Base-by-base conservation (phyloP, 2,113 vertebrate species). In the Sisor rabdophorus region DNA sequence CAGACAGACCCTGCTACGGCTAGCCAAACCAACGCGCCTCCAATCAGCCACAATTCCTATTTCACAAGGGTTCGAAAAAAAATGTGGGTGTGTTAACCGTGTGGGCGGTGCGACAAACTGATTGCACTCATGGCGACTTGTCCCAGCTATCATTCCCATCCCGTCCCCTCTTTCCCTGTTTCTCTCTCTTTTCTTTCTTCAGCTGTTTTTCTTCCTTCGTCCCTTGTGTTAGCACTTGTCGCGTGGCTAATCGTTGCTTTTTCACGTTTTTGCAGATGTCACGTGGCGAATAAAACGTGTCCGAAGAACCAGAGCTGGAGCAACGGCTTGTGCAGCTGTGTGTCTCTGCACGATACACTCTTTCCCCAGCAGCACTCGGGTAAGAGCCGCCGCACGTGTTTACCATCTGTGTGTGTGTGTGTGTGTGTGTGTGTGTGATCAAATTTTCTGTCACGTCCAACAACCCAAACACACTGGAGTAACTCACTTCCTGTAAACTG, bases 221-320 rank as follows among this genome's bases (percentile, higher is more conserved):
- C 13, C 65, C 19, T n/a, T 30, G 7, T 50, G 68, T 11, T 78
- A 56, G 67, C 9, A 44, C 56, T 17, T 75, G 67, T 76, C 67
- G 75, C 67, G 20, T 56, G 70, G 80, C 48, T 76, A 79, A 82
- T 80, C 19, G 48, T 40, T 71, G 64, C 17, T 63, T 54, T 84
- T 24, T 79, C 73, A 83, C 24, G 12, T 63, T 50, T 73, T 73
- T 76, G 19, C 83, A 98, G 96, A 75, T 98, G 96, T 87, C 92
- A 92, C 3, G 78, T 87, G 79, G 87, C 90, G 81, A 98, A 98
- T 86, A 93, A 91, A 87, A 96, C 95, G 0, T 98, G 96, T 86
- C 93, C 93, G 2, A 88, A 89, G 84, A 93, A 92, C 83, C 92
- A 95, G 65, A 82, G 90, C 63, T 98, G 96, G 96, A 95, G 90